A percentile compares a stretch with the other conserved stretches of the same genome.
phyloP scores from a whole-genome alignment of 2,888 invertebrate species.

The Lepidocyrtinus sp. region DNA sequence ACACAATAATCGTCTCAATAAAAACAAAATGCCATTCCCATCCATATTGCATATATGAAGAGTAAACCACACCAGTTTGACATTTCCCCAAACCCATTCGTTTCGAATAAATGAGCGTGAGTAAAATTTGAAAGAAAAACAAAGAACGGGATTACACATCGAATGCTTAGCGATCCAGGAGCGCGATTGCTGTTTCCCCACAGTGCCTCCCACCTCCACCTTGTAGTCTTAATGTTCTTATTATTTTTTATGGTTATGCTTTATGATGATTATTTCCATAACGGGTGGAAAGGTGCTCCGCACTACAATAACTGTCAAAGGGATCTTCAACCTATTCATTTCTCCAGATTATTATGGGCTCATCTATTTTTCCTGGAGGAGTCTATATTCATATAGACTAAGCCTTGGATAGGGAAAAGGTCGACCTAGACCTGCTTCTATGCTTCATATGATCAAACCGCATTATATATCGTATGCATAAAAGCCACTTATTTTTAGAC shows the following conservation, averaged over 20 bases:
- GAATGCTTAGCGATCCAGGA: not conserved
- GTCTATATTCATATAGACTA: too few species aligned
- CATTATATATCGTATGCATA: not conserved
- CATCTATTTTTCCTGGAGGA: too few species aligned
- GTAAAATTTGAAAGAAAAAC: not conserved
- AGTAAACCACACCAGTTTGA: not conserved
- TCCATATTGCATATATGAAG: not conserved
- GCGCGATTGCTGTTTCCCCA: not conserved
- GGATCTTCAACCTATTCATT: conserved; percentile 1
- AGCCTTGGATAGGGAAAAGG: too few species aligned
- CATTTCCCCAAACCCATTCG: not conserved
- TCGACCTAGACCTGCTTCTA: conserved; percentile 13
- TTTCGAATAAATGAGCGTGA: not conserved
- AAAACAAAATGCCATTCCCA: too few species aligned
- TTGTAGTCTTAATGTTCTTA: not conserved
- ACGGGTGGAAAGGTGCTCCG: not conserved
- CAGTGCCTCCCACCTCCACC: not conserved
- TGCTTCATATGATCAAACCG: too few species aligned
- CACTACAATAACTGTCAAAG: not conserved
- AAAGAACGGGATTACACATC: not conserved
- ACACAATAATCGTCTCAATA: not conserved
- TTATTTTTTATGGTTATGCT: conserved; percentile 10
- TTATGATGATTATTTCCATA: conserved; percentile 3
- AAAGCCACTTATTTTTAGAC: conserved; percentile 4
- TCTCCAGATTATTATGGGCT: not conserved